Conservation (phyloP, 1,140 invertebrate genomes). For the Brachionus angularis region DNA sequence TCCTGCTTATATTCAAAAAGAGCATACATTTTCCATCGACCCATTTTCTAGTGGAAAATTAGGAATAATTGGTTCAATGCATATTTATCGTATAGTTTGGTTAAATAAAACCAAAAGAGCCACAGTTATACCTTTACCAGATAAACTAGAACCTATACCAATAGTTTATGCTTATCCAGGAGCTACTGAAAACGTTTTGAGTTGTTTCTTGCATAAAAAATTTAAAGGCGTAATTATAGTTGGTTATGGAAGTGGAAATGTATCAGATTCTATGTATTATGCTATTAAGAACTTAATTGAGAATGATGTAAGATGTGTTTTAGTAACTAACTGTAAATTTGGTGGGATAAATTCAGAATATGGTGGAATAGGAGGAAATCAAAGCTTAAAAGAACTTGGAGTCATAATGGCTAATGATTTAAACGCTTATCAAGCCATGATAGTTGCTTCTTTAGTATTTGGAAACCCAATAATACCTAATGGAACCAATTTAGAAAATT, state of each 20-base stretch:
- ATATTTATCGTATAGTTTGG: not conserved
- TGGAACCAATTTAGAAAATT: conserved; percentile 12
- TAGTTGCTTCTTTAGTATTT: conserved; percentile 12
- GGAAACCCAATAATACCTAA: not conserved
- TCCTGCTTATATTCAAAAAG: conserved; percentile 22
- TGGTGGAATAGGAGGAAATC: conserved; percentile 7
- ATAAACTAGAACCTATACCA: conserved; percentile 1
- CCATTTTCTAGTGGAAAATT: not conserved
- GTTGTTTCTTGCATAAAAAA: not conserved
- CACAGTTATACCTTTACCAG: not conserved
- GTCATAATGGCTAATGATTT: conserved; percentile 35
- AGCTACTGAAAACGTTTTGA: not conserved
- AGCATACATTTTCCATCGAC: conserved; percentile 32
- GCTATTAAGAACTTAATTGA: conserved; percentile 15
- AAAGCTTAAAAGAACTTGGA: conserved; percentile 12
- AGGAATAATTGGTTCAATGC: conserved; percentile 30
- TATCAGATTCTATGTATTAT: conserved; percentile 9
- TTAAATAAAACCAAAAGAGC: not conserved
- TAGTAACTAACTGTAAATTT: conserved; percentile 34
- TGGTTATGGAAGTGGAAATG: conserved; percentile 28
- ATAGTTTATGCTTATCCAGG: conserved; percentile 17
- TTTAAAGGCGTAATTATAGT: conserved; percentile 11
- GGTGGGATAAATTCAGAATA: conserved; percentile 21
- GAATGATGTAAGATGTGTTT: not conserved
- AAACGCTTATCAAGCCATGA: conserved; percentile 29